Percentiles rank a stretch among this genome's conserved stretches.
Evolutionary conservation across 2,113 vertebrate genomes (phyloP).

Genomic region (Synodontis membranacea): DNA sequence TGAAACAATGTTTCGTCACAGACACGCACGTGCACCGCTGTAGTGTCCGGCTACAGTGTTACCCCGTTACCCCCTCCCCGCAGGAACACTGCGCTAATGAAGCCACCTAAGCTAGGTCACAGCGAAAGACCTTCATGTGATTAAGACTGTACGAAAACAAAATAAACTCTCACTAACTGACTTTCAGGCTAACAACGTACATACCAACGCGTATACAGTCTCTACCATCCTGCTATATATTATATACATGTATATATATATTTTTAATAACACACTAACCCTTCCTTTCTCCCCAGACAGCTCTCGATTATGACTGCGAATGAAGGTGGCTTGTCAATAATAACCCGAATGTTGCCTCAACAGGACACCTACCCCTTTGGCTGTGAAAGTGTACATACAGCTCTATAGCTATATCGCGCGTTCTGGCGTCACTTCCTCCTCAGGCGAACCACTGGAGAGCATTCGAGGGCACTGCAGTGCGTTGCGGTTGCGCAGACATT

Average conservation of each 20-base stretch:
- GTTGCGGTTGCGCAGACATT: neutral
- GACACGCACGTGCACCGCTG: neutral
- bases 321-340: neutral
- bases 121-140: neutral
- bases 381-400: neutral
- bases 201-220: neutral
- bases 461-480: neutral
- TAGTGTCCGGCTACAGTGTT: neutral
- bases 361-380: neutral
- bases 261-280: too few relatives aligned
- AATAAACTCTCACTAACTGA: neutral
- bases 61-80: neutral
- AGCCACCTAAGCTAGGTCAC: neutral
- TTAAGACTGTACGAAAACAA: neutral
- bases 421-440: conserved; percentile 32
- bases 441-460: neutral
- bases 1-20: neutral
- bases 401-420: neutral
- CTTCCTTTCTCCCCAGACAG: neutral
- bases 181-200: neutral
- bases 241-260: too few relatives aligned
- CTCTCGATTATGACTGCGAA: neutral
- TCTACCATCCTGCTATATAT: neutral
- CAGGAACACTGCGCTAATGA: neutral
- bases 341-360: neutral